Evolutionary conservation across 2,797 vertebrate genomes (phyloP).

Genomic region (Macrochelys suwanniensis): DNA sequence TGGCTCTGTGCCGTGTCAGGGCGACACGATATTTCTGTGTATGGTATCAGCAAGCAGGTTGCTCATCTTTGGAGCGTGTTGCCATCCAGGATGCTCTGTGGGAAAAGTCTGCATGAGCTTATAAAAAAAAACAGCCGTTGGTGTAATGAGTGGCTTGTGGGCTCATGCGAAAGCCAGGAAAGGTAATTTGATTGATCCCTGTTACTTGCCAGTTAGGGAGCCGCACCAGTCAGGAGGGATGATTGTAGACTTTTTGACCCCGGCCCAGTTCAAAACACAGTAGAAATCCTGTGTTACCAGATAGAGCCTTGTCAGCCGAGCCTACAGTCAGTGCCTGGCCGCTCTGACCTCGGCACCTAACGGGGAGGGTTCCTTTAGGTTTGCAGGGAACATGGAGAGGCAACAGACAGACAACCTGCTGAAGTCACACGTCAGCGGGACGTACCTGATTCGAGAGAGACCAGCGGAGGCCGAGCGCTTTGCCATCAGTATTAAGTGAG

Average conservation of each 20-base stretch:
- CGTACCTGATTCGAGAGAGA: slow-evolving; percentile 96
- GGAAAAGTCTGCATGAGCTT: neutral
- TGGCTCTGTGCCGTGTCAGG: neutral
- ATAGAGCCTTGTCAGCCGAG: neutral
- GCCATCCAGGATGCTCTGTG: neutral
- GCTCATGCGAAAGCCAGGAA: neutral
- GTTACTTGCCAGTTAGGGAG: neutral
- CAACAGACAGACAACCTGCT: slow-evolving; percentile 97
- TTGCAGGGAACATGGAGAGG: slow-evolving; percentile 96
- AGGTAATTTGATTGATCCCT: neutral
- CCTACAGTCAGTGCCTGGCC: neutral
- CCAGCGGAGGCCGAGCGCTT: slow-evolving; percentile 96
- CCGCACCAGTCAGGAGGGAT: neutral
- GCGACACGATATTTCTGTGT: neutral
- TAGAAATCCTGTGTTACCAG: neutral
- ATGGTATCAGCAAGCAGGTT: neutral
- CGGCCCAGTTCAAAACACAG: neutral
- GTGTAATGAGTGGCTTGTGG: neutral
- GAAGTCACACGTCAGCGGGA: slow-evolving; percentile 93
- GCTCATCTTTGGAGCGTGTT: neutral
- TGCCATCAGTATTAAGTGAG: slow-evolving; percentile 98
- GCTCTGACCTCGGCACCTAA: neutral
- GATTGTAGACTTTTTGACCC: neutral
- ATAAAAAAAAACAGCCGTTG: neutral
- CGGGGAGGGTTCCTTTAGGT: slow-evolving; percentile 84